Percentiles rank a stretch among this genome's conserved stretches.
Conservation (phyloP, 2,113 vertebrate genomes). For the Calonectris borealis region DNA sequence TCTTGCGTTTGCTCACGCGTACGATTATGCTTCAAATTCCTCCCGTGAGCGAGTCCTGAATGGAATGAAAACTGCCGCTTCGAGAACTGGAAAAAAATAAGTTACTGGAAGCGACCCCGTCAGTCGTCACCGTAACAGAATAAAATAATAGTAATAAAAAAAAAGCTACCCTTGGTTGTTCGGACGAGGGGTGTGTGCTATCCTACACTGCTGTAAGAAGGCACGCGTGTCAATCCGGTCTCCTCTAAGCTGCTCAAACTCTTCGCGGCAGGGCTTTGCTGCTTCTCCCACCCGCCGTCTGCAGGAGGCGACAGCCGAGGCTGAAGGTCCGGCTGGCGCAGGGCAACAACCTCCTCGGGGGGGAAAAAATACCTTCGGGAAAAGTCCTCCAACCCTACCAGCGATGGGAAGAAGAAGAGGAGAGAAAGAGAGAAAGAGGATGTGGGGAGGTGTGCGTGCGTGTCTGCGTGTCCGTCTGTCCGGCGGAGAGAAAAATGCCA, state of each 20-base stretch:
- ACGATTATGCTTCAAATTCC: neutral
- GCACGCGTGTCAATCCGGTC: neutral
- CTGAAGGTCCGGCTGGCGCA: neutral
- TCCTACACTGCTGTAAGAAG: neutral
- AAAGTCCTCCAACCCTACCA: conserved; percentile 32
- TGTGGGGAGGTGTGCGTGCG: neutral
- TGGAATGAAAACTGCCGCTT: conserved; percentile 53
- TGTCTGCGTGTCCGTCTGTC: neutral
- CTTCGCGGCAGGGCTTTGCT: neutral
- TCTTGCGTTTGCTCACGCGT: neutral
- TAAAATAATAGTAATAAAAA: neutral
- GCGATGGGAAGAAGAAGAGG: neutral
- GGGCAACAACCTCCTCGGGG: neutral
- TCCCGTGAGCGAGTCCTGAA: conserved; percentile 1
- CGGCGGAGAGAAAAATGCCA: neutral
- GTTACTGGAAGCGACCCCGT: conserved; percentile 34
- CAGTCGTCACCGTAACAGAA: neutral
- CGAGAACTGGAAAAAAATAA: conserved; percentile 54
- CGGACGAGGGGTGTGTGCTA: neutral
- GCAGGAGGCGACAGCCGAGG: neutral
- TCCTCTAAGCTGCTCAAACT: neutral
- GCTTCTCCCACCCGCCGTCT: neutral
- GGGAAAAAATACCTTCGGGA: neutral
- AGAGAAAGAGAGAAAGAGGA: neutral
- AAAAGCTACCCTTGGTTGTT: neutral